phyloP scores from a whole-genome alignment of 1,140 invertebrate genomes.

The Rhyzopertha dominica region DNA sequence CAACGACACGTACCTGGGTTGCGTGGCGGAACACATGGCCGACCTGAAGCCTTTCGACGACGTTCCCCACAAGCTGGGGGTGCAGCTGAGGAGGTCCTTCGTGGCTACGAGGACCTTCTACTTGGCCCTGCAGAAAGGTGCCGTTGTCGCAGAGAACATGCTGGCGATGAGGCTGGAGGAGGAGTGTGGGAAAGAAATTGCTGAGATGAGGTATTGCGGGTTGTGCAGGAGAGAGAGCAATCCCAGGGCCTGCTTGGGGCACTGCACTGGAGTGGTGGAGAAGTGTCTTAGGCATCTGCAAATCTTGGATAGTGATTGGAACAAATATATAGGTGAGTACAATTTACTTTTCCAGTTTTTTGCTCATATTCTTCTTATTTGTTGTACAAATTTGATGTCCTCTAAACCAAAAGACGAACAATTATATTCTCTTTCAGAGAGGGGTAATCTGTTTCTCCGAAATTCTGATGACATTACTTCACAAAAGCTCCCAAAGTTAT shows the following conservation, averaged over 20 bases:
- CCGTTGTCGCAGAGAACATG: conserved; percentile 78
- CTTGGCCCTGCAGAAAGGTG: conserved; percentile 77
- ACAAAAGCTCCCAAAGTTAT: too few species aligned
- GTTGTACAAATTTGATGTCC: background rate
- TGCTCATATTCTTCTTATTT: conserved; percentile 6
- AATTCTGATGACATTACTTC: too few species aligned
- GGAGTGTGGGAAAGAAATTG: conserved; percentile 73
- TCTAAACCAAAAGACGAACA: background rate
- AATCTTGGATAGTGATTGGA: conserved; percentile 83
- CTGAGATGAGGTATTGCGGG: conserved; percentile 81
- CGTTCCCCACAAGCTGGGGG: conserved; percentile 82
- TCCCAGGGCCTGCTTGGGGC: conserved; percentile 76
- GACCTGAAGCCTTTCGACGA: conserved; percentile 92
- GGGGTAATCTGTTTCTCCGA: too few species aligned
- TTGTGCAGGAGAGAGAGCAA: conserved; percentile 68
- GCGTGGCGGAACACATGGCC: conserved; percentile 86
- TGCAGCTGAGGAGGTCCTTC: conserved; percentile 87
- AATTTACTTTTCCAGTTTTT: conserved; percentile 1
- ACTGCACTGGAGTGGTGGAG: conserved; percentile 86
- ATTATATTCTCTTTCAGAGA: too few species aligned
- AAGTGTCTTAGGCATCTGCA: conserved; percentile 81
- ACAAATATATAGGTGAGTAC: conserved; percentile 80
- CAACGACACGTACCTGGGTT: conserved; percentile 72
- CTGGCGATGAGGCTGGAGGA: conserved; percentile 65
- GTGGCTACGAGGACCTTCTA: conserved; percentile 90